Conservation (phyloP, 2,113 vertebrate species). For the Chionomys nivalis region DNA sequence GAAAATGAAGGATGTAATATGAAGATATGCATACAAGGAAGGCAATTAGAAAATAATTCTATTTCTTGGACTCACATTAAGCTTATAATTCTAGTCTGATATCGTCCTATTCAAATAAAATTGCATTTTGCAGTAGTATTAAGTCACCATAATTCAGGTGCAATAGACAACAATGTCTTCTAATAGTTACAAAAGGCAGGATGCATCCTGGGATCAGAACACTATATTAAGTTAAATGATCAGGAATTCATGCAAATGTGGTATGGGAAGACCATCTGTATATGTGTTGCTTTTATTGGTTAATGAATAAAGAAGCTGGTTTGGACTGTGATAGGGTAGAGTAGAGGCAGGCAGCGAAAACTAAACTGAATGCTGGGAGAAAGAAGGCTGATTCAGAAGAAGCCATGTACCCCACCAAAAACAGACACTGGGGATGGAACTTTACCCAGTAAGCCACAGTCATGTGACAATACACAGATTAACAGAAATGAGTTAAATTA, state of each 20-base stretch:
- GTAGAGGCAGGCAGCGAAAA: too few relatives aligned
- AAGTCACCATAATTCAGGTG: background rate
- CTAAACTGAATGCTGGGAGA: too few relatives aligned
- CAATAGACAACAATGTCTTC: background rate
- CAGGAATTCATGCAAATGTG: background rate
- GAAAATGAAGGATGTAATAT: background rate
- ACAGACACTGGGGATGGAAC: too few relatives aligned
- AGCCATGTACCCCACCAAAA: too few relatives aligned
- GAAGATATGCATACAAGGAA: background rate
- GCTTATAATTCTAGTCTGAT: background rate
- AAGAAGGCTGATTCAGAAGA: too few relatives aligned
- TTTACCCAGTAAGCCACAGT: too few relatives aligned
- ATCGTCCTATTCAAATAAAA: background rate
- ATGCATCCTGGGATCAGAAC: background rate
- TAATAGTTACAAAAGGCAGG: background rate
- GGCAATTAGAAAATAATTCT: background rate
- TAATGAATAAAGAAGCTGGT: too few relatives aligned
- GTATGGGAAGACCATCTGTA: too few relatives aligned
- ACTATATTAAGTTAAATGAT: background rate
- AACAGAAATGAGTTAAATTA: too few relatives aligned
- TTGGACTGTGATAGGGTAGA: too few relatives aligned
- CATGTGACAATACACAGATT: too few relatives aligned
- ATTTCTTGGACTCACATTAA: background rate
- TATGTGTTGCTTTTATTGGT: too few relatives aligned
- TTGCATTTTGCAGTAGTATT: background rate